Conservation (phyloP, 2,888 invertebrate species). For the Drosophila sordidapex region DNA sequence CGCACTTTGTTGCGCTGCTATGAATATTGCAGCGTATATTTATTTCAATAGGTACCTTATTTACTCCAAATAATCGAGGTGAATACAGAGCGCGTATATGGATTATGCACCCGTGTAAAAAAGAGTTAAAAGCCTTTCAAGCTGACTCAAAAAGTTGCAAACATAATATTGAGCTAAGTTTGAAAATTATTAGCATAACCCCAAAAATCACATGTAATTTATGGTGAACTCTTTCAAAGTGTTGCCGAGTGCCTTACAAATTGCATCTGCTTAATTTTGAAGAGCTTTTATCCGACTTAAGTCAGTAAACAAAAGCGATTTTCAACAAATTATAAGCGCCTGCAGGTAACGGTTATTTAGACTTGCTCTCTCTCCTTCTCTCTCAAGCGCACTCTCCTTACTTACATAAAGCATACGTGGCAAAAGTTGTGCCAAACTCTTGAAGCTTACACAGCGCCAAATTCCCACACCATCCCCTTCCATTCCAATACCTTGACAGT, state of each 20-base stretch:
- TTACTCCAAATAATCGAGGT: constrained; percentile 1
- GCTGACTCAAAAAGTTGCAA: not conserved
- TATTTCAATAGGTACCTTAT: constrained; percentile 24
- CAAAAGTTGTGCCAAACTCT: constrained; percentile 75
- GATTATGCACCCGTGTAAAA: not conserved
- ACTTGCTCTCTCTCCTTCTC: constrained; percentile 16
- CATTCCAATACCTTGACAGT: not conserved
- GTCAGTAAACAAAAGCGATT: constrained; percentile 37
- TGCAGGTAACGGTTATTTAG: constrained; percentile 41
- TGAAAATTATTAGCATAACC: not conserved
- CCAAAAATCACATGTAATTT: not conserved
- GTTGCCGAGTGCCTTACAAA: not conserved
- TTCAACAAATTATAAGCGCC: constrained; percentile 54
- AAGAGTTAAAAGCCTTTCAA: not conserved
- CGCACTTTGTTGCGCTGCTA: constrained; percentile 34
- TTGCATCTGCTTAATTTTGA: constrained; percentile 4
- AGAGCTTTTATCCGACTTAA: constrained; percentile 33
- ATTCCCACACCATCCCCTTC: not conserved
- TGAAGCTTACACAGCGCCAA: constrained; percentile 32
- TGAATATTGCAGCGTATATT: constrained; percentile 35
- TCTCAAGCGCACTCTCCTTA: constrained; percentile 40
- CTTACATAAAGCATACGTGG: constrained; percentile 75
- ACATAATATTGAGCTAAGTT: not conserved
- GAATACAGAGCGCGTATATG: not conserved
- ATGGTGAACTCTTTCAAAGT: not conserved